Evolutionary conservation across 1,140 invertebrate species (phyloP).

Genomic region (Neuroterus valhalla): DNA sequence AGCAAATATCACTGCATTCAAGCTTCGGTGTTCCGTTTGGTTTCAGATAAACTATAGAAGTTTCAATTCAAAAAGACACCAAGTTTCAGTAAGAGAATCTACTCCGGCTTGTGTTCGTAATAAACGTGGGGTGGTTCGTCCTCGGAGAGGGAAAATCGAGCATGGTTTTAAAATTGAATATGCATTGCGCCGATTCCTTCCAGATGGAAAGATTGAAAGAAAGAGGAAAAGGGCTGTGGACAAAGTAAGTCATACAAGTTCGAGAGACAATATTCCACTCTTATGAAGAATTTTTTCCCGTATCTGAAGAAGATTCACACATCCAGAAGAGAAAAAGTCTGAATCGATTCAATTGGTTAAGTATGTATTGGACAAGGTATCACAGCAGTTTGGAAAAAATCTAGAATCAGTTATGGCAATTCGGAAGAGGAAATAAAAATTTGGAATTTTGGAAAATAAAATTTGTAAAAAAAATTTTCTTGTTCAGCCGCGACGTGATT

Average conservation of each 20-base stretch:
- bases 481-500: too few relatives aligned
- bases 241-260: slow-evolving; percentile 6
- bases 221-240: background rate
- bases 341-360: background rate
- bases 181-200: slow-evolving; percentile 48
- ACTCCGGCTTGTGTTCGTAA: background rate
- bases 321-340: background rate
- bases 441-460: too few relatives aligned
- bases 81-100: background rate
- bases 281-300: background rate
- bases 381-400: too few relatives aligned
- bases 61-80: slow-evolving; percentile 7
- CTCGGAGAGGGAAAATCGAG: slow-evolving; percentile 31
- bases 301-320: background rate
- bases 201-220: slow-evolving; percentile 13
- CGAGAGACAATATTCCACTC: background rate
- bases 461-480: too few relatives aligned
- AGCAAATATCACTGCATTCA: too few relatives aligned
- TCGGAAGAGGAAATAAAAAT: too few relatives aligned
- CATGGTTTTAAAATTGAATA: slow-evolving; percentile 58
- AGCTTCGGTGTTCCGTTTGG: too few relatives aligned
- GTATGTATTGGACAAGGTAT: too few relatives aligned
- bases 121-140: background rate
- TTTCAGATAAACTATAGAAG: too few relatives aligned
- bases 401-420: too few relatives aligned